These are phyloP conservation scores for Anolis carolinensis DNA, from an alignment of 2,113 vertebrate species.

Conservation along the genomic window DNA sequence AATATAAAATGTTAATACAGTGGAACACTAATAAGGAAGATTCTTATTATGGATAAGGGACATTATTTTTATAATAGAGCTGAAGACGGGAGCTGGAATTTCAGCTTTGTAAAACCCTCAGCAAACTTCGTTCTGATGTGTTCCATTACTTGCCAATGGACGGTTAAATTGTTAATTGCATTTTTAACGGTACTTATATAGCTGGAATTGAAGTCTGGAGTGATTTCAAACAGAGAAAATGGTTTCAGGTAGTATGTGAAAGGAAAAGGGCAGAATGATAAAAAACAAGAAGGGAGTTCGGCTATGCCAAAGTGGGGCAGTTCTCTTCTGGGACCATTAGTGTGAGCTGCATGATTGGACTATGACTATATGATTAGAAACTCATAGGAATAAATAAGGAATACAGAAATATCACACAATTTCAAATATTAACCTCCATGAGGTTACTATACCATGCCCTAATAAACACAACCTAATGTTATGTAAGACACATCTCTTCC, in stretches of 20 bases:
- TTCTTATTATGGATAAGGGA: slow-evolving; percentile 24
- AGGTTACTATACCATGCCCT: background rate
- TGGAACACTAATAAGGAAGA: slow-evolving; percentile 33
- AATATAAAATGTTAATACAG: slow-evolving; percentile 19
- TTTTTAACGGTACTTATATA: slow-evolving; percentile 21
- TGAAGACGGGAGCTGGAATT: background rate
- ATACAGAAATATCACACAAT: background rate
- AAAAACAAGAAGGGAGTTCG: background rate
- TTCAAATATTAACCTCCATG: background rate
- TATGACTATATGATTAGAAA: background rate
- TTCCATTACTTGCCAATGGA: background rate
- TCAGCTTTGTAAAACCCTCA: slow-evolving; percentile 32
- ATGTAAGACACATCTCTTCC: background rate
- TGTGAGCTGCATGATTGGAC: background rate
- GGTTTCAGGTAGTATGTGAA: background rate
- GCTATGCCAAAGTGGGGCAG: background rate
- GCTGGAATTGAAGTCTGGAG: background rate
- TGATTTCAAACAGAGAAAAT: slow-evolving; percentile 9
- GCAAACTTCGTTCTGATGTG: slow-evolving; percentile 7
- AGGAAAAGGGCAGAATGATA: background rate
- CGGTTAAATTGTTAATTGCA: slow-evolving; percentile 1
- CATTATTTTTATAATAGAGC: slow-evolving; percentile 2
- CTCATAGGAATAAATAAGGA: background rate
- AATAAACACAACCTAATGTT: background rate
- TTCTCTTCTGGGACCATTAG: background rate